Evolutionary conservation across 2,797 vertebrate species (phyloP).

Genomic region (Schizopygopsis pylzovi): DNA sequence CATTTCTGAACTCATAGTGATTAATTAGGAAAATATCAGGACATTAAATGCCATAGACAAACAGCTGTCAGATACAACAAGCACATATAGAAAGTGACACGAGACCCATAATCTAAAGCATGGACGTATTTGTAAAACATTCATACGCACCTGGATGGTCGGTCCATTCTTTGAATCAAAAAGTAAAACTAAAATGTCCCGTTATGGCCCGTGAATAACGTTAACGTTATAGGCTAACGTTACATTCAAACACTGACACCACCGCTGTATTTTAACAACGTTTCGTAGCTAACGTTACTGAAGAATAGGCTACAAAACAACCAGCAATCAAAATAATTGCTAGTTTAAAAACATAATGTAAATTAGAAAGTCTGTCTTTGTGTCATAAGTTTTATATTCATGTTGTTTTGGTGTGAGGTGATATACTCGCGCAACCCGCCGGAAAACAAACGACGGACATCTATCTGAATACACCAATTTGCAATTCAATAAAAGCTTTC

Average conservation of each 20-base stretch:
- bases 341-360: neutral
- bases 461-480: constrained; percentile 30
- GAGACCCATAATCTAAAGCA: neutral
- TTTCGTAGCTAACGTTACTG: neutral
- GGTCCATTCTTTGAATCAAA: constrained; percentile 68
- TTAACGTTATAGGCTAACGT: neutral
- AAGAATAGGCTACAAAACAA: neutral
- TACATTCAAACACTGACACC: neutral
- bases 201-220: neutral
- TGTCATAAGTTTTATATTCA: neutral
- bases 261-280: neutral
- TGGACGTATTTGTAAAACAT: neutral
- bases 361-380: neutral
- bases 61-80: constrained; percentile 18
- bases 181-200: neutral
- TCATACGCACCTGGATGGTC: constrained; percentile 73
- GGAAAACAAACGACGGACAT: constrained; percentile 68
- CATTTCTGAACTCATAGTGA: neutral
- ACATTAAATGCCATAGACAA: neutral
- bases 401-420: neutral
- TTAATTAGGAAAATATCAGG: neutral
- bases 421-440: constrained; percentile 67
- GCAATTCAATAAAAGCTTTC: constrained; percentile 57
- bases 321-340: neutral
- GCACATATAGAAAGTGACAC: neutral